Evolutionary conservation across 2,113 vertebrate genomes (phyloP), one percentile per base, ranked within the genome.

Genomic region (Tetrao urogallus): DNA sequence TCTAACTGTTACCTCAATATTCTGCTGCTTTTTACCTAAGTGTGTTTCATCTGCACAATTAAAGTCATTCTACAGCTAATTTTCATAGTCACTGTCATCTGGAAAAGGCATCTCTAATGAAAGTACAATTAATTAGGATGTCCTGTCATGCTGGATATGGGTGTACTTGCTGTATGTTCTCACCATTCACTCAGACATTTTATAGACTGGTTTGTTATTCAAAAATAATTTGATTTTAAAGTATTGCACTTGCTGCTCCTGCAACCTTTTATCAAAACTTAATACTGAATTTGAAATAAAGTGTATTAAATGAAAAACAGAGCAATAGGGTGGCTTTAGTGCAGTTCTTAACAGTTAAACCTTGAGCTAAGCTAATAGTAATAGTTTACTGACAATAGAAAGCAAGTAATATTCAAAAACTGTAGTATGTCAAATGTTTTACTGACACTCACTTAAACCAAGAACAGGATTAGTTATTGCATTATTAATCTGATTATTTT

Each of bases 401-500:
- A 81, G 5, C 52, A 58, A 84, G 27, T 79, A 50, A 24, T 82
- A 81, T 58, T 77, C 78, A 48, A 87, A 70, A 58, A 57, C 25
- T 89, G 67, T 28, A 76, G 18, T 43, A 28, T 47, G 27, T 40
- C 18, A 6, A 67, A 3, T 54, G 64, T 94, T 84, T 63, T 43
- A 10, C 5, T 30, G 13, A 61, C 80, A 25, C 30, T 70, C 10
- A 7, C 16, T 82, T 70, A 47, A 84, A 78, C 61, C 63, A 82
- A 64, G 34, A 25, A 40, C 21, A 13, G 20, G 58, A 43, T 58
- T 60, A 40, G 12, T 63, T 91, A 28, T 36, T 74, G 28, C 70
- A 20, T 86, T 85, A 66, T 86, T 96, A 91, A 95, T 92, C 42
- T 69, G 50, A 13, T 73, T 56, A 30, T 96, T 97, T 93, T 96